Evolutionary conservation across 2,888 invertebrate species (phyloP).

Genomic region (Brachyopa scutellaris): DNA sequence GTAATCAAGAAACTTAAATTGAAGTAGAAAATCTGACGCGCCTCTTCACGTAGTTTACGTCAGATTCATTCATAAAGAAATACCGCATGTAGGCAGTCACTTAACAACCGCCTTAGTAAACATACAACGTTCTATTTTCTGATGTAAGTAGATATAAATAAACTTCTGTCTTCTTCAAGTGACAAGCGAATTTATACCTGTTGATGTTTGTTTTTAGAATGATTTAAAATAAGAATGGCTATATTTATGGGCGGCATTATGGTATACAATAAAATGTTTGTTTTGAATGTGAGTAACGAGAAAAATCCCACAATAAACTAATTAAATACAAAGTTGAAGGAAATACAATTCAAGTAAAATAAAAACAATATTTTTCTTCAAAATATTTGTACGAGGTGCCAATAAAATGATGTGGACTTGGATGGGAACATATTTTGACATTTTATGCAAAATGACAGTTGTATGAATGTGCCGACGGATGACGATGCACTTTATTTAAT

Average conservation of each 20-base stretch:
- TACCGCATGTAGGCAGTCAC: constrained; percentile 1
- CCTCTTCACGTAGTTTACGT: constrained; percentile 25
- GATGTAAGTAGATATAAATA: constrained; percentile 63
- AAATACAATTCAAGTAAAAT: constrained; percentile 6
- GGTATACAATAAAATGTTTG: neutral
- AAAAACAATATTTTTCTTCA: constrained; percentile 2
- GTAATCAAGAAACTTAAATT: constrained; percentile 24
- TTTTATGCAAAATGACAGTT: neutral
- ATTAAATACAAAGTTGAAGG: constrained; percentile 17
- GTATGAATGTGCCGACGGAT: too few species aligned
- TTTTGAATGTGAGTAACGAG: constrained; percentile 12
- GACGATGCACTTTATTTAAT: too few species aligned
- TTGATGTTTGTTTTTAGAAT: constrained; percentile 36
- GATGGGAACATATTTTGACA: neutral
- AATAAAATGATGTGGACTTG: neutral
- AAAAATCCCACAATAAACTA: neutral
- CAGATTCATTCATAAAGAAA: constrained; percentile 55
- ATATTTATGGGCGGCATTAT: neutral
- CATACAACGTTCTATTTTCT: constrained; percentile 59
- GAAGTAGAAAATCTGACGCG: constrained; percentile 15
- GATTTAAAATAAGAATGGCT: neutral
- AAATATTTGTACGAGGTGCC: neutral
- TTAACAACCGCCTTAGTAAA: constrained; percentile 9
- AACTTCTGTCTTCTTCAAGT: constrained; percentile 22
- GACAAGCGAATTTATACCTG: constrained; percentile 2